Conservation (phyloP, 2,797 vertebrate species). For the Limnodromus scolopaceus region DNA sequence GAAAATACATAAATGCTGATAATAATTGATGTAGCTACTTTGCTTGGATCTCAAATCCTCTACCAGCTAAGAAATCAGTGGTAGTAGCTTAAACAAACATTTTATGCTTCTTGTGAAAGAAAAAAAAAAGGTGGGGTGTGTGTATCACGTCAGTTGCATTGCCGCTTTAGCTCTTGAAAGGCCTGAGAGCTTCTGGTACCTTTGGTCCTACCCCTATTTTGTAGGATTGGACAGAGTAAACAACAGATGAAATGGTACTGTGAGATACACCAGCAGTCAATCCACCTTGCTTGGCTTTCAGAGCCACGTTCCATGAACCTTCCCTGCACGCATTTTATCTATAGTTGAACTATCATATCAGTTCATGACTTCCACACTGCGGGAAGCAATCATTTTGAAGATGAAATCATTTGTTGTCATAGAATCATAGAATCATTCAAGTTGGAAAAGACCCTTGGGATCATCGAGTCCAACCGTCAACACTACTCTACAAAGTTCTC, state of each 20-base stretch:
- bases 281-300: not conserved
- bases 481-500: too few relatives aligned
- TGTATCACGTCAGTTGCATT: not conserved
- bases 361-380: not conserved
- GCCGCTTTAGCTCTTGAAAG: not conserved
- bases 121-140: too few relatives aligned
- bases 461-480: too few relatives aligned
- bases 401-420: not conserved
- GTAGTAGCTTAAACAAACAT: not conserved
- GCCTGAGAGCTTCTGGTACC: not conserved
- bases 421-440: too few relatives aligned
- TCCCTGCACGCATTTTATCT: not conserved
- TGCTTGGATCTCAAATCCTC: not conserved
- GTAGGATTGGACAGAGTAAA: not conserved
- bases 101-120: not conserved
- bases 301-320: not conserved
- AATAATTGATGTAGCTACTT: not conserved
- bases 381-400: not conserved
- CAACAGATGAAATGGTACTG: not conserved
- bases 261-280: not conserved
- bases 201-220: not conserved
- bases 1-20: not conserved
- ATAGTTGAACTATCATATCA: not conserved
- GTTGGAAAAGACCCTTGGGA: too few relatives aligned
- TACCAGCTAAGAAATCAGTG: not conserved